Conservation (phyloP, 2,113 vertebrate genomes). For the Gobio gobio region DNA sequence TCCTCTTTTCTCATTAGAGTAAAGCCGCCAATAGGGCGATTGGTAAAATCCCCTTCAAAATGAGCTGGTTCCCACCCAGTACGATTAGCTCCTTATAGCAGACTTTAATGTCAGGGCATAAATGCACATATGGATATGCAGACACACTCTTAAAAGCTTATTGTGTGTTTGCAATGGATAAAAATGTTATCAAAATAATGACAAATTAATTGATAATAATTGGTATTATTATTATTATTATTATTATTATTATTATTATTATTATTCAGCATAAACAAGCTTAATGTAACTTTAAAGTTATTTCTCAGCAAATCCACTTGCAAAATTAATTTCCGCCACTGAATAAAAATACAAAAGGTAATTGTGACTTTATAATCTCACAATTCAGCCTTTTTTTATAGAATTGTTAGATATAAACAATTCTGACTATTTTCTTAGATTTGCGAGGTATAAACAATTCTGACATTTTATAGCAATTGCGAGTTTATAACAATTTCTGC, state of each 20-base stretch:
- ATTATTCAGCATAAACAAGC: no score
- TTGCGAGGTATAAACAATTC: neutral
- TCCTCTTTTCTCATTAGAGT: conserved; percentile 61
- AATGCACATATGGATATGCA: conserved; percentile 19
- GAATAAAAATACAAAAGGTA: neutral
- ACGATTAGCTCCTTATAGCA: conserved; percentile 63
- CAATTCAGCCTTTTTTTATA: no score
- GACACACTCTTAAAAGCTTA: neutral
- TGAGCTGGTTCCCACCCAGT: conserved; percentile 68
- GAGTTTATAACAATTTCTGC: no score
- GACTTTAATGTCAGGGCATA: neutral
- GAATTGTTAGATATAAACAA: no score
- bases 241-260: no score
- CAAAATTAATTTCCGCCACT: neutral
- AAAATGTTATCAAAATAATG: neutral
- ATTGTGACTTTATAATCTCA: neutral
- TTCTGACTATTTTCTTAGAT: no score
- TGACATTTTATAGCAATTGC: neutral
- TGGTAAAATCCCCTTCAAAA: conserved; percentile 70
- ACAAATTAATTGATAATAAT: neutral
- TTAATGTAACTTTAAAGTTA: no score
- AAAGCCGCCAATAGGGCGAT: conserved; percentile 73
- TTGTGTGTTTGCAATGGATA: neutral
- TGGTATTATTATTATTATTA: no score
- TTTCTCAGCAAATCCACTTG: no score